Conservation (phyloP, 2,113 vertebrate genomes). For the Apteryx mantelli region DNA sequence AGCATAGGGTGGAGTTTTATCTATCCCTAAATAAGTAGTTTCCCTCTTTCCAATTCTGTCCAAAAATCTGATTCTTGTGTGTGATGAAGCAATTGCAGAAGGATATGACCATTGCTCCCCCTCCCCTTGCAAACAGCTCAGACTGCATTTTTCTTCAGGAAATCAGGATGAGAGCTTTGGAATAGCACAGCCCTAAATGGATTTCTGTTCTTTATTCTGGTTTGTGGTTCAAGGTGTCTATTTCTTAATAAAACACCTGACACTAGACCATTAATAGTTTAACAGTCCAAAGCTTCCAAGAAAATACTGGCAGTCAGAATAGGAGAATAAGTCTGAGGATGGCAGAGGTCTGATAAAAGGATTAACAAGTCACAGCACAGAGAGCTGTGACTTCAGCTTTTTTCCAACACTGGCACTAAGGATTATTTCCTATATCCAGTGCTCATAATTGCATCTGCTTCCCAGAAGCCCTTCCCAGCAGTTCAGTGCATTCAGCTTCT, state of each 20-base stretch:
- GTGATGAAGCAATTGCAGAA: background rate
- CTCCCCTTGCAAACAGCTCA: background rate
- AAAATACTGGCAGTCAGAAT: constrained; percentile 9
- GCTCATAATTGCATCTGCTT: constrained; percentile 24
- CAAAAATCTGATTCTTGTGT: background rate
- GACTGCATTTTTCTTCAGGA: background rate
- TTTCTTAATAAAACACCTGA: background rate
- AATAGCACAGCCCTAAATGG: background rate
- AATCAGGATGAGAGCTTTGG: background rate
- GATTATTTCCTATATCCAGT: constrained; percentile 24
- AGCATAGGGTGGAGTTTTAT: background rate
- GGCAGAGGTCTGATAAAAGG: constrained; percentile 41
- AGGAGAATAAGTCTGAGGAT: constrained; percentile 17
- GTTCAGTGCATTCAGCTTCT: background rate
- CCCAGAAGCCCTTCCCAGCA: background rate
- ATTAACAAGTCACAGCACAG: constrained; percentile 22
- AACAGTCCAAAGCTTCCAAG: constrained; percentile 17
- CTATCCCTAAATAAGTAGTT: background rate
- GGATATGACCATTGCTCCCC: background rate
- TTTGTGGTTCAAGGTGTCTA: background rate
- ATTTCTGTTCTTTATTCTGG: background rate
- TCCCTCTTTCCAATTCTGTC: background rate
- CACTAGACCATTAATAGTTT: background rate
- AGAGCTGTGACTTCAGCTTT: background rate
- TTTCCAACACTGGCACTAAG: background rate